Base-by-base conservation (phyloP, 2,797 vertebrate genomes). In the Coluber constrictor region DNA sequence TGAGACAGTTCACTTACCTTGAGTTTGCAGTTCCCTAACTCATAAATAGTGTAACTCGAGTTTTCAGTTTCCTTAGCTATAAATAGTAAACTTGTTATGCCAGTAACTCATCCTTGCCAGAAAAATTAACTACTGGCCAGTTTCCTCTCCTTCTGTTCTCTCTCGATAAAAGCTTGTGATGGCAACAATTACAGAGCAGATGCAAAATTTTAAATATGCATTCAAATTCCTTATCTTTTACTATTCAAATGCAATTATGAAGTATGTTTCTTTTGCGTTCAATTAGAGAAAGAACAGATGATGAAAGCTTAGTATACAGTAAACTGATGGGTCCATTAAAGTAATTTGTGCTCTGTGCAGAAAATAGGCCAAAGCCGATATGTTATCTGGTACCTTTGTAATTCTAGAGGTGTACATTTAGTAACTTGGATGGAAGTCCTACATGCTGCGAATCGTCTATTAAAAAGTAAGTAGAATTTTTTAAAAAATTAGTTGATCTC, bases 211-310 rank as follows among this genome's bases (percentile, higher is more conserved):
- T 95, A 96, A 96, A 95, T 95, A 95, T 94, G 90, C 93, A 93
- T 96, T 93, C 96, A 96, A 96, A 95, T 92, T 93, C 74, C 90
- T 96, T 95, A 89, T 92, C 94, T 94, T 96, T 96, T 95, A 95
- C 95, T 95, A 96, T 96, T 96, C 92, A 94, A 94, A 94, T 94
- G 95, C 93, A 93, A 91, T 93, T 97, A 94, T 95, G 96, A 96
- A 96, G 94, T 96, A 94, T 94, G 92, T 93, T 96, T 95, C 94
- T 95, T 91, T 94, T 95, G 93, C 74, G 94, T 97, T 97, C 95
- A 97, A 96, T 95, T 96, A 96, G 96, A 95, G 94, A 95, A 91
- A 91, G 96, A 96, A 94, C 95, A 96, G 96, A 97, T 97, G 96
- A 96, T 93, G 93, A 95, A 95, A 95, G 86, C 94, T 96, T 94